Evolutionary conservation across 2,797 vertebrate genomes (phyloP).

Genomic region (Gallinago nigripennis): DNA sequence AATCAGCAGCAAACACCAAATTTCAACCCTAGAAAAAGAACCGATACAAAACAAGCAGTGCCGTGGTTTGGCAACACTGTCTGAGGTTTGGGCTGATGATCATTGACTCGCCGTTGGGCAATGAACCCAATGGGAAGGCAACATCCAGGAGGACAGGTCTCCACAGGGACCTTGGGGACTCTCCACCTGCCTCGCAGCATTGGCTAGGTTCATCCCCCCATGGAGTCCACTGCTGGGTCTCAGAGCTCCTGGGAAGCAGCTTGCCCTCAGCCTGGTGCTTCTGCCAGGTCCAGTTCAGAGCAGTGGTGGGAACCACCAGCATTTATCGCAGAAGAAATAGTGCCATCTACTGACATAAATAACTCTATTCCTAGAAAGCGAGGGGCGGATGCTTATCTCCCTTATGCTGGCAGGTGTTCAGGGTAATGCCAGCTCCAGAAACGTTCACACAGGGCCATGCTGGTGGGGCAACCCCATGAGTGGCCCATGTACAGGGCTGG

Average conservation of each 20-base stretch:
- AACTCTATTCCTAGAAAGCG: conserved; percentile 21
- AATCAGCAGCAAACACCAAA: background rate
- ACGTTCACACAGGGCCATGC: accelerated
- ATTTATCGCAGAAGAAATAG: conserved; percentile 46
- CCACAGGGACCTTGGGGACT: background rate
- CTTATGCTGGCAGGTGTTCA: accelerated
- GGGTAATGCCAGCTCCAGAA: background rate
- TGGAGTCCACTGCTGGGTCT: accelerated
- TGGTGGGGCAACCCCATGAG: accelerated
- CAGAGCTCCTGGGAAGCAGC: background rate
- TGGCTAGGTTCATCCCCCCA: accelerated
- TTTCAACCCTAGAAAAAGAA: background rate
- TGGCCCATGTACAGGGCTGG: background rate
- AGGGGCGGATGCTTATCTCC: background rate
- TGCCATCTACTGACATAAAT: conserved; percentile 59
- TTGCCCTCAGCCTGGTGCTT: background rate
- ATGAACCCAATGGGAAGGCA: background rate
- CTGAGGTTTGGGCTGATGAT: conserved; percentile 1
- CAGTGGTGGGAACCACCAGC: background rate
- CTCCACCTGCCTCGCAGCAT: background rate
- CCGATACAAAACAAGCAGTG: background rate
- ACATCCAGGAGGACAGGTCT: background rate
- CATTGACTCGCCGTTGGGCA: background rate
- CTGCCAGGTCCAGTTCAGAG: background rate
- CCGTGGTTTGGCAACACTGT: background rate